These are phyloP conservation scores for Chionoecetes opilio DNA, from an alignment of 1,140 invertebrate species.

Conservation along the genomic window DNA sequence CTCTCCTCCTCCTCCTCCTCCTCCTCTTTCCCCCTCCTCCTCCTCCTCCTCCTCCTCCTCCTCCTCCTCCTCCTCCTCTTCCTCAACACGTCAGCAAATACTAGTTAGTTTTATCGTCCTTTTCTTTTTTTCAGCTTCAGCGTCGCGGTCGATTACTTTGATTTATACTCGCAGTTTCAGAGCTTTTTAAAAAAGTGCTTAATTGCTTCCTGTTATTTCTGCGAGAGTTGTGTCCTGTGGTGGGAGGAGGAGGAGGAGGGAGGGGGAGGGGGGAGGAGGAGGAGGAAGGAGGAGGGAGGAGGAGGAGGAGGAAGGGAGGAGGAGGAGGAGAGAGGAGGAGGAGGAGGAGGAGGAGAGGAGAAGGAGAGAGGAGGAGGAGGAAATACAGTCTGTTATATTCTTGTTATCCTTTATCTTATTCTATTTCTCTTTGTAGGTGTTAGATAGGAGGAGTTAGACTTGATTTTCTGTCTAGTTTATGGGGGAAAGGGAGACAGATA, in stretches of 20 bases:
- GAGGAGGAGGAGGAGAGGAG: too few species aligned
- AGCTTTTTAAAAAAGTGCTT: conserved; percentile 18
- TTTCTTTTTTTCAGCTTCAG: neutral
- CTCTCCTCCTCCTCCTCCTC: neutral
- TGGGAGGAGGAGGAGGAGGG: neutral
- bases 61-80: neutral
- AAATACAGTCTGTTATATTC: too few species aligned
- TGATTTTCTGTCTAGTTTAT: too few species aligned
- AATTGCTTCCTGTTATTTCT: conserved; percentile 55
- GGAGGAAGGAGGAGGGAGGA: too few species aligned
- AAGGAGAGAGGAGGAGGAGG: too few species aligned
- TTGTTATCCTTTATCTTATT: too few species aligned
- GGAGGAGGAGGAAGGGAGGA: too few species aligned
- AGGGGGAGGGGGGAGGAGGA: too few species aligned
- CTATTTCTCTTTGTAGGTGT: too few species aligned
- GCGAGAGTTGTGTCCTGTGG: neutral
- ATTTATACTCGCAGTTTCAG: conserved; percentile 35
- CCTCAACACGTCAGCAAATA: neutral
- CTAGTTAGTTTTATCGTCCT: neutral
- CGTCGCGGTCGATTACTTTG: neutral
- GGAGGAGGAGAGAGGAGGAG: too few species aligned
- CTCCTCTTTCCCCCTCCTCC: neutral
- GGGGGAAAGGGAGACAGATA: too few species aligned
- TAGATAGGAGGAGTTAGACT: too few species aligned
- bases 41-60: neutral